Evolutionary conservation across 2,113 vertebrate species (phyloP), one percentile per base, ranked within the genome.

Genomic region (Agelaius tricolor): DNA sequence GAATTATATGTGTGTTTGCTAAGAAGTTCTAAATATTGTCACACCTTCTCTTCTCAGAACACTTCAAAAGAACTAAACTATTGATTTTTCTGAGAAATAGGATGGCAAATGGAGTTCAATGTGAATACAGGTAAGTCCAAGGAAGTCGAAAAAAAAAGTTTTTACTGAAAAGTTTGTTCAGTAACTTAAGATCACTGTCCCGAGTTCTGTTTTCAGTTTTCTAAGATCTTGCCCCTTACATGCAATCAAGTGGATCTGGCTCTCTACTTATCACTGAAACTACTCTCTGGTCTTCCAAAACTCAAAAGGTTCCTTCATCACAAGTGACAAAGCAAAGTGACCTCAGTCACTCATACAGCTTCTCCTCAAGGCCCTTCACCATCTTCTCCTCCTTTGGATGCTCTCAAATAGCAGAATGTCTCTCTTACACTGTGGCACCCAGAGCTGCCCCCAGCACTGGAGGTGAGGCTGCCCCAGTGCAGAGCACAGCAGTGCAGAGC

Each of bases 281-380:
- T 51, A 55, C 23, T 37, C 11, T 44, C 27, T 15, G 14, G 27
- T 58, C 51, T 76, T 84, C 19, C 11, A 84, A 71, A 90, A 89
- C 24, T 71, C 6, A 26, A 8, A 69, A 44, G 24, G 11, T 46
- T 78, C 8, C 46, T 86, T 47, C 7, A 4, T 19, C 21, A 65
- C 11, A 51, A 51, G 26, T 12, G 27, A 35, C 11, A 55, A 24
- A 10, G 5, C 30, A 54, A 68, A 54, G 13, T 27, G 24, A 30
- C 1, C n/a, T 27, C 24, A 54, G n/a, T 10, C 17, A 12, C 13
- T 62, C n/a, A 12, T 10, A 67, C 0, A 0, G 6, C 24, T 35
- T 76, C n/a, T 24, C 23, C 22, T 51, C 13, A 21, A 59, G 54
- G 19, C 9, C 46, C 24, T n/a, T 54, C 46, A 67, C 27, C 22